Conservation (phyloP, 2,888 invertebrate genomes). For the Coronaproctus castanopsis region DNA sequence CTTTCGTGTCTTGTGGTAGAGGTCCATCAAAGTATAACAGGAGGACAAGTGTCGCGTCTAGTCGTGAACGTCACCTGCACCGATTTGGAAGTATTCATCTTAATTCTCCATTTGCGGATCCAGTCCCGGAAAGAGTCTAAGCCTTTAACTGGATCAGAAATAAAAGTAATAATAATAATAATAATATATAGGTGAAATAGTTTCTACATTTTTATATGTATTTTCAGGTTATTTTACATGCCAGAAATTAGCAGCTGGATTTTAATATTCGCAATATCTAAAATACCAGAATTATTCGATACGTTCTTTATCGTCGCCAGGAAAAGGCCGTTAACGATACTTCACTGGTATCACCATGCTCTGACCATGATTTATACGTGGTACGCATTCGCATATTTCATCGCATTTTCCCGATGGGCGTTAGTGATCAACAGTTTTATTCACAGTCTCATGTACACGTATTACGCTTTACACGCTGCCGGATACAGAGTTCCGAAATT, state of each 20-base stretch:
- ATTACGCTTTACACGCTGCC: slow-evolving; percentile 70
- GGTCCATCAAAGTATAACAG: too few species aligned
- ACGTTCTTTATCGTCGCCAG: slow-evolving; percentile 83
- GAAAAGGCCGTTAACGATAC: slow-evolving; percentile 81
- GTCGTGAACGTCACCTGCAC: too few species aligned
- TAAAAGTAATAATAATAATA: too few species aligned
- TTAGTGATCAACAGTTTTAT: slow-evolving; percentile 87
- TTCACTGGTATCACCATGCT: slow-evolving; percentile 94
- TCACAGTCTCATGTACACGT: slow-evolving; percentile 78
- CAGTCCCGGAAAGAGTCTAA: too few species aligned
- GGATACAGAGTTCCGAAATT: slow-evolving; percentile 62
- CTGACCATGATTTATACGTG: slow-evolving; percentile 84
- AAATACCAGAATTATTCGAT: slow-evolving; percentile 88
- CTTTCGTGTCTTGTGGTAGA: too few species aligned
- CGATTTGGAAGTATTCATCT: too few species aligned
- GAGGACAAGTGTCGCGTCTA: too few species aligned
- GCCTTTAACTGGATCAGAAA: too few species aligned
- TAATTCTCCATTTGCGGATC: too few species aligned
- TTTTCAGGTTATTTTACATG: not conserved
- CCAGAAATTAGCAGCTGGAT: slow-evolving; percentile 66
- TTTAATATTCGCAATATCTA: slow-evolving; percentile 88
- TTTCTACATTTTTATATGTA: too few species aligned
- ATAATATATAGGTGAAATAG: too few species aligned
- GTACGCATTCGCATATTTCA: slow-evolving; percentile 78
- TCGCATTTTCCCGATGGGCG: slow-evolving; percentile 78